Base-by-base conservation (phyloP, 2,113 vertebrate genomes). In the Noturus placidus region DNA sequence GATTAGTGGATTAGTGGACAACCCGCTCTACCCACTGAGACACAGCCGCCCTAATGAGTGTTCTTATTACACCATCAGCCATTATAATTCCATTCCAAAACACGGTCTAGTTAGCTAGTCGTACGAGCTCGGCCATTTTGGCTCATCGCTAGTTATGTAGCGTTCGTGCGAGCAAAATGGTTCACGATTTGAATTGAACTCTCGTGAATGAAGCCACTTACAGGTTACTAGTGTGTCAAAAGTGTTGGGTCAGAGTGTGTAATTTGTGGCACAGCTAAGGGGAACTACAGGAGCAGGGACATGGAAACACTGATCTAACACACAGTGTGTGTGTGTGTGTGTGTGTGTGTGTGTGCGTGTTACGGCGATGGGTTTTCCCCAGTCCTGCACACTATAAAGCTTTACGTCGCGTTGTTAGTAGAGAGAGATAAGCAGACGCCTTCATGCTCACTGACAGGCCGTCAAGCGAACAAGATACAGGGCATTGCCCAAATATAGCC, bases 401-500 rank as follows among this genome's bases (percentile, higher is more conserved):
- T 82, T 61, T 57, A 61, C 2, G 33, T 19, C 56, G 22, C 33
- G 2, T 42, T 14, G 79, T 61, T 82, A 61, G 22, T 17, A 0
- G 5, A 61, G 11, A 2, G 56, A 82, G 79, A 82, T 82, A 82
- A 82, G 42, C 79, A 8, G 57, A 17, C 57, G 35, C 33, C 35
- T 61, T 92, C 42, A 87, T 72, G 86, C 85, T 94, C 91, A 94
- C 91, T 91, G 86, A 90, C 89, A 87, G 91, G 85, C 92, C 89
- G 91, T 93, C 92, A 91, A 85, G 76, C 65, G 84, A 86, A 91
- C 91, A 83, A 92, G 93, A 95, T 93, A 92, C 92, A 94, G 89
- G 82, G 87, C 86, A 46, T 52, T 89, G 89, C 15, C 93, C 92
- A 87, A 92, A 94, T 95, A 95, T 95, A 95, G 92, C 69, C 72